These are phyloP conservation scores for Tolmerus cingulatus DNA, from an alignment of 2,888 invertebrate genomes.

Conservation along the genomic window DNA sequence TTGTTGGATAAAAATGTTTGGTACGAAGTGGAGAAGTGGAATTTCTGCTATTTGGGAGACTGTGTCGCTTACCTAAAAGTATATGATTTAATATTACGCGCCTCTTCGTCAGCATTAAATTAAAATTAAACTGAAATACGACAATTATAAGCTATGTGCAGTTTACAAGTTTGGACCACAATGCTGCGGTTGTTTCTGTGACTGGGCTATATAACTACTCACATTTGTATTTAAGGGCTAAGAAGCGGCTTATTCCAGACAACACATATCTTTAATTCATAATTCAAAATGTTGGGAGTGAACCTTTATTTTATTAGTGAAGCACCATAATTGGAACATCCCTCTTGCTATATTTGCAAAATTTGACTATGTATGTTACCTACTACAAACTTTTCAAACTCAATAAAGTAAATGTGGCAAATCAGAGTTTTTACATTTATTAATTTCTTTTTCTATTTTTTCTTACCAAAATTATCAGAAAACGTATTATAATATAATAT, in stretches of 20 bases:
- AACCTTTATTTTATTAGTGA: too few relatives aligned
- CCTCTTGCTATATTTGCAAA: too few relatives aligned
- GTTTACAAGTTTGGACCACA: not conserved
- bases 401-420: too few relatives aligned
- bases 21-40: constrained; percentile 72
- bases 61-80: constrained; percentile 73
- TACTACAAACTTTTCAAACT: too few relatives aligned
- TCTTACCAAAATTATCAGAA: too few relatives aligned
- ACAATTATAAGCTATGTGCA: constrained; percentile 4
- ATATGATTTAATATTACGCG: not conserved
- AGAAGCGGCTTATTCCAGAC: not conserved
- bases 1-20: constrained; percentile 75
- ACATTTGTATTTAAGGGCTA: not conserved
- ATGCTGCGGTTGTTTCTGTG: not conserved
- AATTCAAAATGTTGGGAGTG: too few relatives aligned
- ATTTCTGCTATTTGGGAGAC: constrained; percentile 80
- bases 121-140: not conserved
- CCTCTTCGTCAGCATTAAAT: not conserved
- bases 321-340: too few relatives aligned
- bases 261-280: not conserved
- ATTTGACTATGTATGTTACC: too few relatives aligned
- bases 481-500: too few relatives aligned
- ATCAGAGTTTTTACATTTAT: too few relatives aligned
- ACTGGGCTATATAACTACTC: not conserved
- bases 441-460: too few relatives aligned